These are phyloP conservation scores for Dipodomys merriami DNA, from an alignment of 2,113 vertebrate species.

Conservation along the genomic window DNA sequence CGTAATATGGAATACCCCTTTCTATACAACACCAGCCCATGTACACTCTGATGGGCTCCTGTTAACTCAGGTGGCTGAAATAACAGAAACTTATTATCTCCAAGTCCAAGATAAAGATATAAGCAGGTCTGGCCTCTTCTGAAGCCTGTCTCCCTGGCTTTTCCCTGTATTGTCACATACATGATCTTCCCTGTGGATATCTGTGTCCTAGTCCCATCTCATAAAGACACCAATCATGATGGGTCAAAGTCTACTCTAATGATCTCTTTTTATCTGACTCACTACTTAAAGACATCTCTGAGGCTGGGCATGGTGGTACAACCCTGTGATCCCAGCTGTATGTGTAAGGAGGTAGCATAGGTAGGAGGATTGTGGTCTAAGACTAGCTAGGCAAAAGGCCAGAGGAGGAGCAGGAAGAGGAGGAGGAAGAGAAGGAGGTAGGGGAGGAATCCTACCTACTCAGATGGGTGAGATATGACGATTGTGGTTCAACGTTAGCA, in stretches of 20 bases:
- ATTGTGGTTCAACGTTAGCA: too few relatives aligned
- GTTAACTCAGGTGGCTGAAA: too few relatives aligned
- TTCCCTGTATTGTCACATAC: fast-evolving
- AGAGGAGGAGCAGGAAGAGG: too few relatives aligned
- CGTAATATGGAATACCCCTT: neutral
- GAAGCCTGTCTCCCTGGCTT: neutral
- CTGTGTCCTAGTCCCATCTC: neutral
- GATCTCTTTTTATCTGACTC: neutral
- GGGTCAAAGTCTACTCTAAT: neutral
- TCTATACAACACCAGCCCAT: neutral
- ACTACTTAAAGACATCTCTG: neutral
- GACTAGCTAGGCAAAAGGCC: too few relatives aligned
- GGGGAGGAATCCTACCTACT: too few relatives aligned
- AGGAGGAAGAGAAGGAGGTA: too few relatives aligned
- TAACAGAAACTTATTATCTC: neutral
- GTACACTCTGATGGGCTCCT: neutral
- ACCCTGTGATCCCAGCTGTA: too few relatives aligned
- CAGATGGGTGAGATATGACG: too few relatives aligned
- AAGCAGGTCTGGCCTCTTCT: neutral
- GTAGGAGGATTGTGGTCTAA: too few relatives aligned
- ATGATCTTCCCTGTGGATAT: neutral
- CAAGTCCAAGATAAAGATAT: neutral
- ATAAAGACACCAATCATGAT: neutral
- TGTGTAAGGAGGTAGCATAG: too few relatives aligned
- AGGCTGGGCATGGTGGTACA: too few relatives aligned